Conservation (phyloP, 2,113 vertebrate genomes). For the Hylia prasina region DNA sequence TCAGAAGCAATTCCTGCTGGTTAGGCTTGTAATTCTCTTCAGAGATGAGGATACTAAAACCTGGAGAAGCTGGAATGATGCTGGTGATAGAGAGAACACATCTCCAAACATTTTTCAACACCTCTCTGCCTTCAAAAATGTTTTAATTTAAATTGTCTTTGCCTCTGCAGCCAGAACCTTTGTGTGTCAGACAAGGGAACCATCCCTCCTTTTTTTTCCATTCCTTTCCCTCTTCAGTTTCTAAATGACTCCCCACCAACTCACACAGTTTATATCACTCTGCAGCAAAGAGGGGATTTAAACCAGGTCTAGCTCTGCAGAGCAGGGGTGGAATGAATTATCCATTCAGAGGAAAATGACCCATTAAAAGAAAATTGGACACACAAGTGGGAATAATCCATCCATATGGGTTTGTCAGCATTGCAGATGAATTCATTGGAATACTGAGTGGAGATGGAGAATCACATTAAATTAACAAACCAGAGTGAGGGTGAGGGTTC, state of each 20-base stretch:
- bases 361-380: constrained; percentile 14
- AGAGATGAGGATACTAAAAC: neutral
- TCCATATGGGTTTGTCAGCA: neutral
- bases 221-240: neutral
- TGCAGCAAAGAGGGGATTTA: neutral
- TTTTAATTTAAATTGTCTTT: neutral
- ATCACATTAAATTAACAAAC: neutral
- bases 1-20: neutral
- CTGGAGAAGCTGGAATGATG: neutral
- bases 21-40: neutral
- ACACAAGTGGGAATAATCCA: constrained; percentile 5
- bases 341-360: constrained; percentile 2
- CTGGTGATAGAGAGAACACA: neutral
- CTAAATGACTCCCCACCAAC: neutral
- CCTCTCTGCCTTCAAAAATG: neutral
- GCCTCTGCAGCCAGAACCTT: neutral
- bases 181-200: neutral
- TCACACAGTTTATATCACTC: neutral
- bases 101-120: neutral
- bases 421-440: neutral
- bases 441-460: neutral
- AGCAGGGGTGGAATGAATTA: neutral
- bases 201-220: neutral
- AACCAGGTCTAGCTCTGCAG: neutral
- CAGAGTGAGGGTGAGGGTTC: neutral